Base-by-base conservation (phyloP, 1,140 invertebrate species). In the Limonius californicus region DNA sequence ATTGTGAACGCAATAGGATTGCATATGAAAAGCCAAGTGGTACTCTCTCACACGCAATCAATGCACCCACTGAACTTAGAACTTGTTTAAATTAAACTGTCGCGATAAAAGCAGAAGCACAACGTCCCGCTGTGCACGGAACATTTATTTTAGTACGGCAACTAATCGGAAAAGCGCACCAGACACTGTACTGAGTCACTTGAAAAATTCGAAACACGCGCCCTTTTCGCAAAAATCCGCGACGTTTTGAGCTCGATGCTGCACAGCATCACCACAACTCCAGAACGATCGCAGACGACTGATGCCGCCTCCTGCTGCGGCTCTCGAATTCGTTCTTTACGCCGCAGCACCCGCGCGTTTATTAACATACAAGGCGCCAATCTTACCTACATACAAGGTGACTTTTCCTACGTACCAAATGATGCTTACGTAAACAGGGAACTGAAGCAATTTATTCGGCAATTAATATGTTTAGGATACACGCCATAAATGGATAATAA, bases 1-100 rank as follows among this genome's bases (percentile, higher is more conserved):
- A 19, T 61, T 54, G 19, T 50, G 47, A 2, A 61, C 45, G 39
- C 47, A 61, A 50, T 54, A 61, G 1, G 59, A 61, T 42, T 50
- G 45, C 59, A 61, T 61, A 54, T 23, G 45, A 30, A 54, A 35
- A 54, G 11, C 11, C 11, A 2, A 6, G 21, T 32, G 20, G 1
- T 16, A 57, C 35, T 39, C 8, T 9, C 4, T 32, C 11, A 11
- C 4, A 32, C 27, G 11, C 4, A 6, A 32, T 12, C 8, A 11
- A 6, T 39, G 2, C 35, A 39, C 35, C n/a, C 7, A 39, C 35
- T 2, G n/a, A 2, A 39, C 35, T 12, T 39, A 12, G n/a, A 39
- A 39, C 2, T 39, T 12, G 8, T 12, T 12, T n/a, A 1, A 14
- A 39, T 39, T 39, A 39, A 39, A 39, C n/a, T n/a, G n/a, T 39